Evolutionary conservation across 2,113 vertebrate genomes (phyloP).

Genomic region (Coptodon bakossiorum): DNA sequence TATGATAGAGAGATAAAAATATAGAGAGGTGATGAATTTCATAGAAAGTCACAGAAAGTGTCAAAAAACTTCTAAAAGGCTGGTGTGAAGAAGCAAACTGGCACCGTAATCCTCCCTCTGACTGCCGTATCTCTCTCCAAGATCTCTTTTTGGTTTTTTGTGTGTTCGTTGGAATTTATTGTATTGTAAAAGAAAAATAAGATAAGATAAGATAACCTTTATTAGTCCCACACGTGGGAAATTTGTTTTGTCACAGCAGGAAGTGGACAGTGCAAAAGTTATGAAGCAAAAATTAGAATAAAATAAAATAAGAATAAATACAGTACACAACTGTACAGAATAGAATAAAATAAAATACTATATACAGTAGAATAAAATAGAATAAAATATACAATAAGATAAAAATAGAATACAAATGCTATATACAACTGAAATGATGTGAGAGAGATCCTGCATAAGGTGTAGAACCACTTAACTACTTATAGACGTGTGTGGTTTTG

Average conservation of each 20-base stretch:
- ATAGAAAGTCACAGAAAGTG: not conserved
- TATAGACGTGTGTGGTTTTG: not conserved
- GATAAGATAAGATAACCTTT: too few relatives aligned
- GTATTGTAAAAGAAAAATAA: not conserved
- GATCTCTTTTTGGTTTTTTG: not conserved
- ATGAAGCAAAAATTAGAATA: too few relatives aligned
- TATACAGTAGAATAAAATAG: too few relatives aligned
- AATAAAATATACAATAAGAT: too few relatives aligned
- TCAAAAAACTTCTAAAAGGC: too few relatives aligned
- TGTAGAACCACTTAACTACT: not conserved
- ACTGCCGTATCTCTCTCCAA: not conserved
- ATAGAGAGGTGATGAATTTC: not conserved
- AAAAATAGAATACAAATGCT: too few relatives aligned
- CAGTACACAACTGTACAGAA: too few relatives aligned
- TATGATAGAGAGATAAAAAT: not conserved
- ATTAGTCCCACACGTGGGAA: too few relatives aligned
- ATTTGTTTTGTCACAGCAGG: too few relatives aligned
- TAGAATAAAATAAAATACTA: too few relatives aligned
- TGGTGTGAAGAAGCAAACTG: not conserved
- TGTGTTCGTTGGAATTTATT: not conserved
- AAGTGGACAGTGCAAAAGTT: too few relatives aligned
- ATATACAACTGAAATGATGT: not conserved
- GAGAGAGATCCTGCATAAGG: accelerated
- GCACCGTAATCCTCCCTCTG: not conserved
- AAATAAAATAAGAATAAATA: too few relatives aligned